Percentiles rank a stretch among this genome's conserved stretches.
These are phyloP conservation scores for Ophioderma brevispina DNA, from an alignment of 35 echinoderm and acorn worm genomes.

Conservation along the genomic window DNA sequence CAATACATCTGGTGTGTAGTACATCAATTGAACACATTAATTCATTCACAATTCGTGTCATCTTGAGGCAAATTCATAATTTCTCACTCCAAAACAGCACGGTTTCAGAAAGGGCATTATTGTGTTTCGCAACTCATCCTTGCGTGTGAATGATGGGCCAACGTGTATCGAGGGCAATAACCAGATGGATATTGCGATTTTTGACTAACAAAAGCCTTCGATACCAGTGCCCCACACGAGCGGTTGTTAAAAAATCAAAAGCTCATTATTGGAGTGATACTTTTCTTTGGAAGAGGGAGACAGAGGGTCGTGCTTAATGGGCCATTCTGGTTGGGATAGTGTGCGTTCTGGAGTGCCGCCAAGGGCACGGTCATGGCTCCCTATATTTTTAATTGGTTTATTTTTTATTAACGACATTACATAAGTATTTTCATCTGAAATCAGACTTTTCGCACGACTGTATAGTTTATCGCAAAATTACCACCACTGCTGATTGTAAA, in stretches of 20 bases:
- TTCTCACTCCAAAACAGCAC: too few relatives aligned
- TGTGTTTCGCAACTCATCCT: conserved; percentile 26
- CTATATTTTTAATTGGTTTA: neutral
- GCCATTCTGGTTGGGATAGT: neutral
- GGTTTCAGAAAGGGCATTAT: too few relatives aligned
- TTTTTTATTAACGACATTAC: neutral
- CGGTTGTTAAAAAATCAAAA: neutral
- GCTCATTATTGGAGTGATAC: neutral
- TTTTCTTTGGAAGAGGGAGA: neutral
- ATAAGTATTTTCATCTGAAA: neutral
- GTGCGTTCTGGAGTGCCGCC: neutral
- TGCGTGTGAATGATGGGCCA: too few relatives aligned
- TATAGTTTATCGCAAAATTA: neutral
- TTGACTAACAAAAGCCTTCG: neutral
- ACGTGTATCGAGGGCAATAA: neutral
- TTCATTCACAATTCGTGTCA: conserved; percentile 32
- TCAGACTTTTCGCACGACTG: conserved; percentile 22
- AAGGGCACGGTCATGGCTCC: neutral
- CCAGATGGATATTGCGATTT: neutral
- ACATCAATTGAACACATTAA: conserved; percentile 15
- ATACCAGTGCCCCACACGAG: neutral
- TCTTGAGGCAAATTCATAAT: conserved; percentile 2
- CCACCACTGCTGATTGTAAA: neutral
- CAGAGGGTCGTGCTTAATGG: neutral
- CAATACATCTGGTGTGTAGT: neutral